Evolutionary conservation across 2,797 vertebrate genomes (phyloP).

Genomic region (Anas flavirostris): DNA sequence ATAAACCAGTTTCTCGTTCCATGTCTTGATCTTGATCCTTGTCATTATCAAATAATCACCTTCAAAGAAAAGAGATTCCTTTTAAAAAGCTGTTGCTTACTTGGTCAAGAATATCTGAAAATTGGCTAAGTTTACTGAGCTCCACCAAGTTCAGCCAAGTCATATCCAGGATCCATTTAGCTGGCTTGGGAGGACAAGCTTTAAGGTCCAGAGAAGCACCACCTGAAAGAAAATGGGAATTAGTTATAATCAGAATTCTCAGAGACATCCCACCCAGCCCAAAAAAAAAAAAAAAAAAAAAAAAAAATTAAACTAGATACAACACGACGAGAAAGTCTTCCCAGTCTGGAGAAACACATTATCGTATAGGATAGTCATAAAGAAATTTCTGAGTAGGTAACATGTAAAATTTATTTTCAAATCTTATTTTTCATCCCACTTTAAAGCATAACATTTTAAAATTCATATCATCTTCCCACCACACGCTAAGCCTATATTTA

Average conservation of each 20-base stretch:
- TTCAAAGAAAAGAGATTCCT: not conserved
- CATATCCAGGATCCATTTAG: constrained; percentile 97
- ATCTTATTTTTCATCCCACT: not conserved
- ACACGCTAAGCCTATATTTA: not conserved
- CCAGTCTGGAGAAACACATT: not conserved
- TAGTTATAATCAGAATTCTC: not conserved
- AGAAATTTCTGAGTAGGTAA: not conserved
- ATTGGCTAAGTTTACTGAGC: constrained; percentile 92
- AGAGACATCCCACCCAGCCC: not conserved
- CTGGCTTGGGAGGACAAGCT: constrained; percentile 91
- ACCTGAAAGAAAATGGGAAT: constrained; percentile 75
- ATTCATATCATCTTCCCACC: not conserved
- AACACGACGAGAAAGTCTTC: not conserved
- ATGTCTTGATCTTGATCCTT: not conserved
- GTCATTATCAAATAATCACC: not conserved
- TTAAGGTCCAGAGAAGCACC: constrained; percentile 95
- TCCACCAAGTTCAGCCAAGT: constrained; percentile 97
- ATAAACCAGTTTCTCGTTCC: not conserved
- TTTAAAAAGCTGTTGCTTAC: constrained; percentile 72
- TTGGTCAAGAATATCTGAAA: constrained; percentile 91
- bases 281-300: not conserved
- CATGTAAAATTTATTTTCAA: not conserved
- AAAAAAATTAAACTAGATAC: not conserved
- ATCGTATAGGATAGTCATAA: not conserved
- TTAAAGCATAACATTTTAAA: not conserved